These are phyloP conservation scores for Sebastes hubbsi DNA, from an alignment of 2,797 vertebrate genomes.

Conservation along the genomic window DNA sequence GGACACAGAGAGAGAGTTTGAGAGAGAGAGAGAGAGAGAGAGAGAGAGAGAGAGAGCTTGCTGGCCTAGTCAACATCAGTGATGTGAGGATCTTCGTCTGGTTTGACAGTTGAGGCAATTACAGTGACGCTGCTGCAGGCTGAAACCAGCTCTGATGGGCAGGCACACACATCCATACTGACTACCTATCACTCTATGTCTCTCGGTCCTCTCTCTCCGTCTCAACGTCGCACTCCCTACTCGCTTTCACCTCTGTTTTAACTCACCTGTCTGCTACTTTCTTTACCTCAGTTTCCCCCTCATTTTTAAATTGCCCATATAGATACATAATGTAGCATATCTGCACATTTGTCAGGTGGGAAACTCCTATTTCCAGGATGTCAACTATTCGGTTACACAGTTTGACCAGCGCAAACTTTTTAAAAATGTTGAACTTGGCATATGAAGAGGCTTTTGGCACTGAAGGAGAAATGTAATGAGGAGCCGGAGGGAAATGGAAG, in stretches of 20 bases:
- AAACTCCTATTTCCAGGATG: neutral
- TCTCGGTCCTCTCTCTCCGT: conserved; percentile 4
- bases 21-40: neutral
- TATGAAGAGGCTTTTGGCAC: neutral
- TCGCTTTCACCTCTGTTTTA: conserved; percentile 9
- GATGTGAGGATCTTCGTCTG: conserved; percentile 43
- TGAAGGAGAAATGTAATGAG: neutral
- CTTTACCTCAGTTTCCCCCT: neutral
- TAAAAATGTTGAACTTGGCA: neutral
- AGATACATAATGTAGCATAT: neutral
- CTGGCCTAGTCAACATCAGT: conserved; percentile 32
- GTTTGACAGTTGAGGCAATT: conserved; percentile 70
- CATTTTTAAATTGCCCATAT: neutral
- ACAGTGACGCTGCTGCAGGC: conserved; percentile 52
- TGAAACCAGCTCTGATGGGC: conserved; percentile 55
- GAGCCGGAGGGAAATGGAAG: neutral
- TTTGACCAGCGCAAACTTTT: neutral
- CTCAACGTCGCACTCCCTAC: neutral
- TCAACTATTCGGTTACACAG: neutral
- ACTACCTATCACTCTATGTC: conserved; percentile 36
- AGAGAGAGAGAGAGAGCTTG: neutral
- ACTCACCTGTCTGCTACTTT: conserved; percentile 6
- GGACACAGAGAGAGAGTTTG: neutral
- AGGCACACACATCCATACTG: conserved; percentile 39
- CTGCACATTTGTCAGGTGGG: neutral